Evolutionary conservation across 1,140 invertebrate genomes (phyloP).

Genomic region (Zaprionus tsacasi): DNA sequence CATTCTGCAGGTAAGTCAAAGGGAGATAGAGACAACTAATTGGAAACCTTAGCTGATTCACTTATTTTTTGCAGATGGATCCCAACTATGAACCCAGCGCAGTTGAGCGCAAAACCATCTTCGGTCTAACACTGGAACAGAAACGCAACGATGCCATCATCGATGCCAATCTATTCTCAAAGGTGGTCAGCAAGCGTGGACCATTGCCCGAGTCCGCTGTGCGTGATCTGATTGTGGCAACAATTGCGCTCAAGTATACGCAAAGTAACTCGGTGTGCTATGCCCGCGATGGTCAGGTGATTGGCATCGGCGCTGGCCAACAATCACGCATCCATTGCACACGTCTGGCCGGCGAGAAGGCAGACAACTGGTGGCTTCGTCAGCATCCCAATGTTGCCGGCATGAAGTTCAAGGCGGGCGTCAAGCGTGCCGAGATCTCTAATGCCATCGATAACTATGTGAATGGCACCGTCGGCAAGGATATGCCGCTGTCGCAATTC

Average conservation of each 20-base stretch:
- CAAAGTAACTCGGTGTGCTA: slow-evolving; percentile 88
- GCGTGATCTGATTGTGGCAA: slow-evolving; percentile 97
- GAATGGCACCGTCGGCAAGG: slow-evolving; percentile 93
- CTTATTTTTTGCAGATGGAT: slow-evolving; percentile 90
- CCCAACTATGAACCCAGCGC: slow-evolving; percentile 91
- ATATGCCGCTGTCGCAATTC: slow-evolving; percentile 84
- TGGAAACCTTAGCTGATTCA: background rate
- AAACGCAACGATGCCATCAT: slow-evolving; percentile 95
- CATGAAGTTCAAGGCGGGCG: slow-evolving; percentile 95
- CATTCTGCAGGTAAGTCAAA: slow-evolving; percentile 88
- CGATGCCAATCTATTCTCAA: slow-evolving; percentile 91
- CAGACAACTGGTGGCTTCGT: slow-evolving; percentile 99
- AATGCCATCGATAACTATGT: slow-evolving; percentile 99
- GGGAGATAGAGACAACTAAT: background rate
- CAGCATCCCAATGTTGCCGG: slow-evolving; percentile 94
- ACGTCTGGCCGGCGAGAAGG: slow-evolving; percentile 97
- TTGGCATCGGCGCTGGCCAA: slow-evolving; percentile 98
- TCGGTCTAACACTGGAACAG: slow-evolving; percentile 96
- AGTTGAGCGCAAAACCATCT: slow-evolving; percentile 94
- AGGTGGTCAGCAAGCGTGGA: slow-evolving; percentile 92
- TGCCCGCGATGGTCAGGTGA: slow-evolving; percentile 93
- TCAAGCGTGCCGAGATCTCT: slow-evolving; percentile 96
- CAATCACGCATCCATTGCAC: slow-evolving; percentile 99
- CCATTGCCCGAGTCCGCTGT: slow-evolving; percentile 90
- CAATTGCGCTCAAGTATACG: slow-evolving; percentile 98